phyloP scores from a whole-genome alignment of 2,797 vertebrate genomes.

The Eospalax fontanierii region DNA sequence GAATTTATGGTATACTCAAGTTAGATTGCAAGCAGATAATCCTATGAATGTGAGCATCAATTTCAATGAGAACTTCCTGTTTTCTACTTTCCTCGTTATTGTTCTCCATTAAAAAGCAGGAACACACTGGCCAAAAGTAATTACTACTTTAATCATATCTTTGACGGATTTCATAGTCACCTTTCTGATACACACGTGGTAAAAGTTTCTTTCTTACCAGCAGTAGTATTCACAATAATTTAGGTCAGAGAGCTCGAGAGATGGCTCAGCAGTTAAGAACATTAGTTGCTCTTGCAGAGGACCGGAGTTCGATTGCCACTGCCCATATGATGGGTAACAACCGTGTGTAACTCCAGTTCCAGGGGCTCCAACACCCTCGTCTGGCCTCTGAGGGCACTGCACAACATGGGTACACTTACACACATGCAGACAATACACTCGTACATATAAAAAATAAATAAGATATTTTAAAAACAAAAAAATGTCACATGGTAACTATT shows the following conservation, averaged over 20 bases:
- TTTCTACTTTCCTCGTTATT: conserved; percentile 20
- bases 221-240: not conserved
- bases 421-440: too few species aligned
- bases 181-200: conserved; percentile 43
- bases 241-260: not conserved
- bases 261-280: too few species aligned
- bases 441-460: too few species aligned
- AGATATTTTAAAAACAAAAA: conserved; percentile 30
- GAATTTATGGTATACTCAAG: conserved; percentile 5
- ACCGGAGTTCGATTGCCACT: too few species aligned
- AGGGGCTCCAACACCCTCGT: too few species aligned
- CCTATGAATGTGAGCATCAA: conserved; percentile 39
- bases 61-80: conserved; percentile 42
- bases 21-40: conserved; percentile 41
- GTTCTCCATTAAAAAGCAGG: conserved; percentile 34
- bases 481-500: conserved; percentile 9
- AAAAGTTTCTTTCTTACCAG: conserved; percentile 42
- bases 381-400: too few species aligned
- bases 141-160: conserved; percentile 44
- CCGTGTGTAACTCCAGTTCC: too few species aligned
- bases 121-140: conserved; percentile 48
- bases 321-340: too few species aligned
- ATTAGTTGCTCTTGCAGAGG: too few species aligned
- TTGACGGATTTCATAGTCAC: conserved; percentile 41
- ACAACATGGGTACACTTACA: too few species aligned